phyloP scores from a whole-genome alignment of 2,113 vertebrate species.

The Tragelaphus buxtoni region DNA sequence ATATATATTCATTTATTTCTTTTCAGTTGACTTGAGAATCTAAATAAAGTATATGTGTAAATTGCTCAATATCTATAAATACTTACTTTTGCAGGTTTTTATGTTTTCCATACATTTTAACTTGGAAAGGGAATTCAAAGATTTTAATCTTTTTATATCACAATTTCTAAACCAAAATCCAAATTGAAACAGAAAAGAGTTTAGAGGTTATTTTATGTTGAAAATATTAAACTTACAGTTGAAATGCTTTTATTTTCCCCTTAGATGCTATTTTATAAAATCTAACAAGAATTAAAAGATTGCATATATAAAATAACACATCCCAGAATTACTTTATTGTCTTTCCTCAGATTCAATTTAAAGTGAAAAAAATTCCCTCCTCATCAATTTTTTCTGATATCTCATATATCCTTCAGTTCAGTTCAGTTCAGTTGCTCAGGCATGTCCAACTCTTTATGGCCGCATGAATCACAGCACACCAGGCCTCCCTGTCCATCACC shows the following conservation, averaged over 20 bases:
- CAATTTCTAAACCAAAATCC: background rate
- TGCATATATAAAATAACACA: background rate
- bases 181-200: background rate
- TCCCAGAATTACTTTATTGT: background rate
- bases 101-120: slow-evolving; percentile 1
- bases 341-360: background rate
- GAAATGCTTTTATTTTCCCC: background rate
- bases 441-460: too few relatives aligned
- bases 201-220: background rate
- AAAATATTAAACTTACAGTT: background rate
- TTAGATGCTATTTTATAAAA: background rate
- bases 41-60: slow-evolving; percentile 23
- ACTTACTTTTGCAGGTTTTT: background rate
- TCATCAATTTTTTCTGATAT: background rate
- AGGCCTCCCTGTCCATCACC: too few relatives aligned
- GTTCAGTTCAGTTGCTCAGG: too few relatives aligned
- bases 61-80: background rate
- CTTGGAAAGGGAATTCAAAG: background rate
- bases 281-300: background rate
- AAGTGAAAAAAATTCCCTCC: background rate
- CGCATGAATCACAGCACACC: too few relatives aligned
- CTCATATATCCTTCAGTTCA: background rate
- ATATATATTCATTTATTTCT: background rate
- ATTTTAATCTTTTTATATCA: background rate
- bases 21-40: background rate